Base-by-base conservation (phyloP, 2,113 vertebrate genomes). In the Oreochromis spilurus region DNA sequence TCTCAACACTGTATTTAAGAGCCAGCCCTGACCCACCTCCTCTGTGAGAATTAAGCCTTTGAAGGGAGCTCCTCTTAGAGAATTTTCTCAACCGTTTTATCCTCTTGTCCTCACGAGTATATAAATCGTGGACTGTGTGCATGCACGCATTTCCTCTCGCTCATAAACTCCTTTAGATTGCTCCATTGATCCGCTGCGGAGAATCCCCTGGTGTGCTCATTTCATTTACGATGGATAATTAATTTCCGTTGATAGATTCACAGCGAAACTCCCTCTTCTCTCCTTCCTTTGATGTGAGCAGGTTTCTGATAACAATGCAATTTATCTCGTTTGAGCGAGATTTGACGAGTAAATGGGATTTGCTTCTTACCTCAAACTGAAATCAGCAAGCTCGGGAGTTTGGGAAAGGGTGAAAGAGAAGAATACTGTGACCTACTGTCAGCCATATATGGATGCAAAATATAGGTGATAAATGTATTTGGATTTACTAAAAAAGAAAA, bases 141-240 rank as follows among this genome's bases (percentile, higher is more conserved):
- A 3, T 6, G 82, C 85, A 84, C 45, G 60, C 86, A 52, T 12
- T 38, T 60, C 29, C 60, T 81, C 84, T 87, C 34, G 60, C 87
- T 91, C 91, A 89, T 93, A 88, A 92, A 94, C 85, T 91, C 81
- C 72, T 57, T 88, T 45, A 93, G 89, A 95, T 93, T 93, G 92
- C 89, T 90, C 88, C 89, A 89, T 89, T 91, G 89, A 93, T 94
- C 85, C 75, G 87, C 93, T 72, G 89, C 88, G 52, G 90, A 93
- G 87, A 90, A 91, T 92, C 88, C 92, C 93, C 91, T 81, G 53
- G 84, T 89, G 92, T 67, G 87, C 79, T 87, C 79, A 85, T 94
- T 96, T 94, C 40, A 96, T 95, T 95, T 95, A 92, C 82, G 60
- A 92, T 78, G 90, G 90, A 87, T 95, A 95, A 96, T 95, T 94